These are phyloP conservation scores for Saguinus imperator DNA, from an alignment of 2,113 vertebrate genomes.

Conservation along the genomic window DNA sequence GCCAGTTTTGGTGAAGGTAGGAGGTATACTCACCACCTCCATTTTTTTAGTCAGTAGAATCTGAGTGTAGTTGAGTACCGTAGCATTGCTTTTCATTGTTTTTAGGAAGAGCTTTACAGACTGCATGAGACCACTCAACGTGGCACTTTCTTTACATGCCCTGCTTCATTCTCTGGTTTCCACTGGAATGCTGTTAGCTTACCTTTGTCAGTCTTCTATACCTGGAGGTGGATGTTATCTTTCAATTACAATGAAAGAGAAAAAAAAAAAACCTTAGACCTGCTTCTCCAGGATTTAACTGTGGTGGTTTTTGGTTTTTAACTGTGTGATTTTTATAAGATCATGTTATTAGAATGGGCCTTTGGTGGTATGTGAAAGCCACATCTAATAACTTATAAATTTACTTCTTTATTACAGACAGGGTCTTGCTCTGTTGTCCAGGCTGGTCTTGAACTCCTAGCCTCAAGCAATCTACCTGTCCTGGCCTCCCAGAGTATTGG, in stretches of 20 bases:
- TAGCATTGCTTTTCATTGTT: not conserved
- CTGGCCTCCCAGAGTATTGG: too few relatives aligned
- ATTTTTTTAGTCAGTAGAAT: not conserved
- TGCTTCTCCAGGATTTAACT: not conserved
- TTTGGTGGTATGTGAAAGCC: not conserved
- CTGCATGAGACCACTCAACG: not conserved
- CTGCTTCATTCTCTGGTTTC: not conserved
- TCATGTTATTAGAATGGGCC: not conserved
- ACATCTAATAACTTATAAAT: not conserved
- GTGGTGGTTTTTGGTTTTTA: not conserved
- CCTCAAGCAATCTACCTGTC: too few relatives aligned
- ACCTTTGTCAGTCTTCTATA: not conserved
- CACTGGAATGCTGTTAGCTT: not conserved
- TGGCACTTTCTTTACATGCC: not conserved
- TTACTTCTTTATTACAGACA: too few relatives aligned
- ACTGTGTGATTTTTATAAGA: not conserved
- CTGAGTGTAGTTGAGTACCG: not conserved
- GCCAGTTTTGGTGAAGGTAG: not conserved
- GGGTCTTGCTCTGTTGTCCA: too few relatives aligned
- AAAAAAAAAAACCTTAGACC: not conserved
- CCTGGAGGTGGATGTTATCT: not conserved
- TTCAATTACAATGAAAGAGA: slow-evolving; percentile 16
- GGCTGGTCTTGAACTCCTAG: too few relatives aligned
- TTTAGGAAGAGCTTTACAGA: not conserved
- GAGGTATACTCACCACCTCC: not conserved